A percentile compares a stretch with the other conserved stretches of the same genome.
These are phyloP conservation scores for Corynorhinus townsendii DNA, from an alignment of 2,113 vertebrate species.

Conservation along the genomic window DNA sequence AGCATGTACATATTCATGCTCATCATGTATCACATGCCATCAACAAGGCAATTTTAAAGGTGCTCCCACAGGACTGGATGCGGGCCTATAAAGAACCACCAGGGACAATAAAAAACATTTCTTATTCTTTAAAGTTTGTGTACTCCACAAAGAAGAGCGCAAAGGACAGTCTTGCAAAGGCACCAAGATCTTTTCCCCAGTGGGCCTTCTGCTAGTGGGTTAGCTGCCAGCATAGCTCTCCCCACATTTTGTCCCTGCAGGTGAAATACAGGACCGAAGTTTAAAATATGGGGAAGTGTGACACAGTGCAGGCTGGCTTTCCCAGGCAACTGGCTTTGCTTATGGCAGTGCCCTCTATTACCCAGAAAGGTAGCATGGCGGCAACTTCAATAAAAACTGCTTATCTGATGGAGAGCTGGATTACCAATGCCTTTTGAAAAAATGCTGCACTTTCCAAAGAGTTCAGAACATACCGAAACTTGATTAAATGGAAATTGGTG, in stretches of 20 bases:
- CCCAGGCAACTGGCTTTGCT: background rate
- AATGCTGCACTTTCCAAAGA: background rate
- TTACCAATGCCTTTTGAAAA: background rate
- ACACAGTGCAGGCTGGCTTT: background rate
- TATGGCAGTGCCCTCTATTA: background rate
- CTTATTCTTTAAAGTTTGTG: background rate
- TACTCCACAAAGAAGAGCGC: background rate
- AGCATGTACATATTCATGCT: accelerated
- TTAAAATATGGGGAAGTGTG: background rate
- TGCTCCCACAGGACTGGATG: background rate
- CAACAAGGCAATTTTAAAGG: background rate
- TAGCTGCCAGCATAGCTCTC: background rate
- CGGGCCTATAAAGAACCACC: accelerated
- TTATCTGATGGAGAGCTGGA: background rate
- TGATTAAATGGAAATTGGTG: too few species aligned
- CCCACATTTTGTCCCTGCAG: too few species aligned
- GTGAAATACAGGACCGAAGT: background rate
- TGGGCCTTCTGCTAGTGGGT: background rate
- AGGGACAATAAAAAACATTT: background rate
- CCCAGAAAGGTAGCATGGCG: accelerated
- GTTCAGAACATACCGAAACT: background rate
- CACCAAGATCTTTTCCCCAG: accelerated
- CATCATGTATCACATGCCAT: accelerated
- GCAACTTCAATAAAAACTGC: background rate
- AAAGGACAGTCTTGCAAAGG: too few species aligned